A percentile compares a stretch with the other conserved stretches of the same genome.
phyloP scores from a whole-genome alignment of 2,888 invertebrate species.

The Chrysolina oricalcia region DNA sequence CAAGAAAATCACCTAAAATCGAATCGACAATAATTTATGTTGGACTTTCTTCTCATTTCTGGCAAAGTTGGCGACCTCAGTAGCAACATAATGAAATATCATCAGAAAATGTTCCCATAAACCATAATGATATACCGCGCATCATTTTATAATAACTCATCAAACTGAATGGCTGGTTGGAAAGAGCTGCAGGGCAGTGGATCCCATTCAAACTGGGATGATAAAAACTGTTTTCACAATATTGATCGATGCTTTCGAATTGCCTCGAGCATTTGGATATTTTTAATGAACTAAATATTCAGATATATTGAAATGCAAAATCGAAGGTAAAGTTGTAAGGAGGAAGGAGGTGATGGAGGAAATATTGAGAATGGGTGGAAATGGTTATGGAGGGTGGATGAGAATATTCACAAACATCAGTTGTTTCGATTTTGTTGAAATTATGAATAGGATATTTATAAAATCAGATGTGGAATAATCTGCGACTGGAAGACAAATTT shows the following conservation, averaged over 20 bases:
- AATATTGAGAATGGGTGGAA: too few relatives aligned
- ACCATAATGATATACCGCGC: background rate
- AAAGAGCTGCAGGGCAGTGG: background rate
- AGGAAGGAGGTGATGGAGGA: background rate
- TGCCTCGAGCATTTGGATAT: background rate
- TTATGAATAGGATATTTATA: too few relatives aligned
- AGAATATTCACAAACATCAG: too few relatives aligned
- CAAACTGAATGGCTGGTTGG: background rate
- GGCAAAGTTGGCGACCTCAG: background rate
- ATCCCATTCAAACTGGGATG: background rate
- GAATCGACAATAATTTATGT: too few relatives aligned
- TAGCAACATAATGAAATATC: background rate
- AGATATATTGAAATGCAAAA: background rate
- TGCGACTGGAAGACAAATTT: too few relatives aligned
- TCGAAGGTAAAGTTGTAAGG: background rate
- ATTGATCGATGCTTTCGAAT: background rate
- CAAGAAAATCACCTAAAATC: too few relatives aligned
- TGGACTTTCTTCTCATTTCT: too few relatives aligned
- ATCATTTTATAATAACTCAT: background rate
- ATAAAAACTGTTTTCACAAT: background rate
- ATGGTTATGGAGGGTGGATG: too few relatives aligned
- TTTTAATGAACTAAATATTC: background rate
- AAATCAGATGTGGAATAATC: too few relatives aligned
- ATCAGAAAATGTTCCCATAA: background rate
- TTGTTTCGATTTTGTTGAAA: too few relatives aligned